Percentiles rank a stretch among this genome's conserved stretches.
Evolutionary conservation across 1,140 invertebrate species (phyloP).

Genomic region (Drosophila virilis): DNA sequence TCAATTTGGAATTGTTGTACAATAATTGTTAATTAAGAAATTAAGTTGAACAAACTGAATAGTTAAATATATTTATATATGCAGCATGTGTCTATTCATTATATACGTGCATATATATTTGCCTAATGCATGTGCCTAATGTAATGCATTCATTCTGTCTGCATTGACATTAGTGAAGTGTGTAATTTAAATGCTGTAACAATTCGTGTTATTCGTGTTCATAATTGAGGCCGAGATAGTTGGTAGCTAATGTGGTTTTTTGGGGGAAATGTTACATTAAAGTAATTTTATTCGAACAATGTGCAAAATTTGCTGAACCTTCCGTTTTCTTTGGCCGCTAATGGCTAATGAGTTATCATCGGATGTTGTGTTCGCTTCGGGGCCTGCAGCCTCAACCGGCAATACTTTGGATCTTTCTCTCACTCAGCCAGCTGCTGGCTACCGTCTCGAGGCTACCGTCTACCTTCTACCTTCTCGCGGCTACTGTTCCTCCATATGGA

Average conservation of each 20-base stretch:
- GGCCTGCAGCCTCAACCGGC: conserved; percentile 24
- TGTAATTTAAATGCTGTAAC: not conserved
- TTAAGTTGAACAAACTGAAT: too few species aligned
- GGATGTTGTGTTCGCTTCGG: conserved; percentile 38
- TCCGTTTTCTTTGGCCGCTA: conserved; percentile 8
- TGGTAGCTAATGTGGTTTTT: not conserved
- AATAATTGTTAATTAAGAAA: too few species aligned
- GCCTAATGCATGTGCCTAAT: too few species aligned
- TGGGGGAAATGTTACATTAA: conserved; percentile 22
- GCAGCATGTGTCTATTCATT: too few species aligned
- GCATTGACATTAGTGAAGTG: not conserved
- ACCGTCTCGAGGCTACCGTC: conserved; percentile 29
- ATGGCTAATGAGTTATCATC: conserved; percentile 55
- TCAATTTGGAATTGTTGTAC: too few species aligned
- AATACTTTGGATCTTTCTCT: conserved; percentile 13
- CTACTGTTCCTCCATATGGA: conserved; percentile 1
- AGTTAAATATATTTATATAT: too few species aligned
- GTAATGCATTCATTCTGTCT: not conserved
- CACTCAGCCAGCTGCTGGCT: conserved; percentile 12
- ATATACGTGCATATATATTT: too few species aligned
- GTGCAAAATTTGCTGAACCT: conserved; percentile 22
- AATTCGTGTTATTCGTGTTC: not conserved
- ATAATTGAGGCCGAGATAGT: not conserved
- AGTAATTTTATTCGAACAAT: conserved; percentile 19
- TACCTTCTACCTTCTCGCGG: not conserved